Conservation (phyloP, 2,113 vertebrate species). For the Malaclemys terrapin region DNA sequence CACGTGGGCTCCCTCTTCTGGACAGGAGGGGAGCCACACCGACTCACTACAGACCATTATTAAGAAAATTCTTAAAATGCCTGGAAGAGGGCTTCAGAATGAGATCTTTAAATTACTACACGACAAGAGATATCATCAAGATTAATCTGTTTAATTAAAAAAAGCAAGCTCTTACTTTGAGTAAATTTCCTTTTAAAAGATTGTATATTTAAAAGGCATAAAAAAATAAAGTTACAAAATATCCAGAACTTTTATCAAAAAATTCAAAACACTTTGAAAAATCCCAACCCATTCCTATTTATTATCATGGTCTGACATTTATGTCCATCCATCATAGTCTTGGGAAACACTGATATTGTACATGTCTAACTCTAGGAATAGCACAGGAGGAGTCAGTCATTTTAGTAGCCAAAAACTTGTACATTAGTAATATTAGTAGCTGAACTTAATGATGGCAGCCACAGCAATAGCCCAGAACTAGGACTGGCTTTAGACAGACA, state of each 20-base stretch:
- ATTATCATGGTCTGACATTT: not conserved
- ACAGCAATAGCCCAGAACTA: not conserved
- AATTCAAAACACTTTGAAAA: not conserved
- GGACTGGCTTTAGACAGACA: not conserved
- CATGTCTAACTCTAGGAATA: not conserved
- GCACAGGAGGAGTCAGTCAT: rapidly evolving
- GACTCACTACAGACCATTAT: too few species aligned
- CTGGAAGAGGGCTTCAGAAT: not conserved
- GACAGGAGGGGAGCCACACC: too few species aligned
- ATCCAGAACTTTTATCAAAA: not conserved
- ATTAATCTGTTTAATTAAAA: not conserved
- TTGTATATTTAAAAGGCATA: not conserved
- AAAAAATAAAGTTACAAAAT: not conserved
- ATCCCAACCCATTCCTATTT: rapidly evolving
- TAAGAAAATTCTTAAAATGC: not conserved
- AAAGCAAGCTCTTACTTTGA: not conserved
- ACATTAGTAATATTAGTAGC: not conserved
- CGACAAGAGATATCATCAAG: not conserved
- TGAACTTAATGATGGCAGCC: not conserved
- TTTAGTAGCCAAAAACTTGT: not conserved
- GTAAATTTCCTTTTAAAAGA: not conserved
- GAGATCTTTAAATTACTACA: not conserved
- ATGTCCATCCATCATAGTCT: not conserved
- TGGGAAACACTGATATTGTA: not conserved
- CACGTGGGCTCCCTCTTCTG: too few species aligned